phyloP scores from a whole-genome alignment of 2,888 invertebrate genomes.

The Tachina grossa region DNA sequence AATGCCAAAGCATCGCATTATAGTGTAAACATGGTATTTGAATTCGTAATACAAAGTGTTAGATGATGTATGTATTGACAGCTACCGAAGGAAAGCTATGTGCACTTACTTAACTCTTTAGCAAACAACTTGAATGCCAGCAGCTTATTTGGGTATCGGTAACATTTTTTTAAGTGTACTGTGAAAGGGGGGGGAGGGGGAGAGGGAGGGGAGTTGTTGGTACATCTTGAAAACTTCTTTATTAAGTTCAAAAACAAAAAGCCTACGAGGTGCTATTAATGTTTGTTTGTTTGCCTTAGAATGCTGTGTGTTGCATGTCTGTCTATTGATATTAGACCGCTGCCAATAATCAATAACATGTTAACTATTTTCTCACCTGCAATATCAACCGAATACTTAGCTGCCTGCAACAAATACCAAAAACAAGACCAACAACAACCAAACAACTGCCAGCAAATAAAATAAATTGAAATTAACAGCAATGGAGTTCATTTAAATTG shows the following conservation, averaged over 20 bases:
- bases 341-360: conserved; percentile 65
- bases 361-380: conserved; percentile 69
- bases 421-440: conserved; percentile 6
- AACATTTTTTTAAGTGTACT: no score
- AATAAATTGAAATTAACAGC: conserved; percentile 52
- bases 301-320: conserved; percentile 40
- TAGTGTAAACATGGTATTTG: conserved; percentile 62
- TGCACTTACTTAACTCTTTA: conserved; percentile 38
- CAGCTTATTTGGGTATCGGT: background rate
- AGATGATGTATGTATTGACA: conserved; percentile 68
- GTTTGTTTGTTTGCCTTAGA: conserved; percentile 65
- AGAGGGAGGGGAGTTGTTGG: background rate
- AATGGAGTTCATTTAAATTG: conserved; percentile 62
- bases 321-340: conserved; percentile 62
- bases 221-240: conserved; percentile 21
- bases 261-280: conserved; percentile 54
- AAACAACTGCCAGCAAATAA: conserved; percentile 52
- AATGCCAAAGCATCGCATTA: conserved; percentile 29
- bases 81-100: conserved; percentile 55
- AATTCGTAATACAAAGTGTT: conserved; percentile 63
- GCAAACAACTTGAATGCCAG: background rate
- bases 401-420: background rate
- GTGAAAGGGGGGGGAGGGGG: background rate
- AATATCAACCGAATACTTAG: conserved; percentile 47
- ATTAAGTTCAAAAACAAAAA: conserved; percentile 34